These are phyloP conservation scores for Corvus cornix DNA, from an alignment of 2,113 vertebrate species.

Conservation along the genomic window DNA sequence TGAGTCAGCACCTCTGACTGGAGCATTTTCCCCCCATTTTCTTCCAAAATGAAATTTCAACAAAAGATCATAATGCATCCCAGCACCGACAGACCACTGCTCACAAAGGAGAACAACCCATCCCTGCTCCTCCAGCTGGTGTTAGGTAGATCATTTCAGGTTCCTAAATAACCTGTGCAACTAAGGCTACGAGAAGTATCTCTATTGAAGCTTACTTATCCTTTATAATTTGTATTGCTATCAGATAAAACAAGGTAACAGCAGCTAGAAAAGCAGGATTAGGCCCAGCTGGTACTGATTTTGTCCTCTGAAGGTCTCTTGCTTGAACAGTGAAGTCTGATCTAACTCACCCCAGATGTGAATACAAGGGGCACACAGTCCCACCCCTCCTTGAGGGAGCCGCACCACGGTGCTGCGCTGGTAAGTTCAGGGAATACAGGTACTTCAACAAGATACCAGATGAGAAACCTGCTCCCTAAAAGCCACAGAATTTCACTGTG, in stretches of 20 bases:
- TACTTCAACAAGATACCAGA: neutral
- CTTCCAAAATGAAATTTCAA: neutral
- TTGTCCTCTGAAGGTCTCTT: neutral
- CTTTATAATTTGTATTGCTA: neutral
- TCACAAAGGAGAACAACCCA: neutral
- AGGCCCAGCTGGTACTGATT: neutral
- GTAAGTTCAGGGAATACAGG: neutral
- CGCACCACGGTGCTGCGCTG: accelerated
- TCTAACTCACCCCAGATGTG: neutral
- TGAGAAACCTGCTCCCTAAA: neutral
- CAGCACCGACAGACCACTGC: neutral
- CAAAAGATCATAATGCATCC: neutral
- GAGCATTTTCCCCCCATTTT: accelerated
- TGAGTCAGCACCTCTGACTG: neutral
- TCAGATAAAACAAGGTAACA: neutral
- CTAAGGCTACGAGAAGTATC: neutral
- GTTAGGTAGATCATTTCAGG: neutral
- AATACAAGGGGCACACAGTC: neutral
- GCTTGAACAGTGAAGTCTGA: neutral
- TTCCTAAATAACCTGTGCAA: neutral
- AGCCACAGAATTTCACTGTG: neutral
- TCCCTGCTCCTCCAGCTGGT: neutral
- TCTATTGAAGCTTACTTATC: neutral
- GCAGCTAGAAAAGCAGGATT: neutral
- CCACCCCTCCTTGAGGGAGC: neutral